A percentile compares a stretch with the other conserved stretches of the same genome.
phyloP scores from a whole-genome alignment of 2,888 invertebrate genomes.

The Proisotoma minuta region DNA sequence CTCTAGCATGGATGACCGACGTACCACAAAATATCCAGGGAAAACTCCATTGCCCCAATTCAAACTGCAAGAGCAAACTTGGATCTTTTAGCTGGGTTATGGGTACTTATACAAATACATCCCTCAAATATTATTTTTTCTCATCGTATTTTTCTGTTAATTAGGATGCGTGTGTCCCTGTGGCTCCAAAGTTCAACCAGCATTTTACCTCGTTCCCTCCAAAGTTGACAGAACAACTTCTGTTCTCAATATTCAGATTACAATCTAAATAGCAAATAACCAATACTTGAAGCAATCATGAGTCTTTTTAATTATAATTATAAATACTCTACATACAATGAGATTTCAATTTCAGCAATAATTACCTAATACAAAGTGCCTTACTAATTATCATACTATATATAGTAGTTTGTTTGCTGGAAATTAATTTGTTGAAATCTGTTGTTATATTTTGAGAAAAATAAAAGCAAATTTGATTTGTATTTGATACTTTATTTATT shows the following conservation, averaged over 20 bases:
- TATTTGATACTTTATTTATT: no score
- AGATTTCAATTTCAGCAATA: no score
- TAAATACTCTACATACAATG: no score
- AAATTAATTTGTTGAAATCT: no score
- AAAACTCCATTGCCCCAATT: constrained; percentile 71
- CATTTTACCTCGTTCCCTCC: constrained; percentile 80
- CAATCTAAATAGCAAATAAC: constrained; percentile 36
- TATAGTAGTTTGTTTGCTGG: no score
- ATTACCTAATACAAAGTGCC: no score
- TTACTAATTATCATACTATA: no score
- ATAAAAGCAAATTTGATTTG: no score
- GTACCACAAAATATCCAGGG: constrained; percentile 67
- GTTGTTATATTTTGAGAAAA: no score
- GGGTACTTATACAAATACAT: constrained; percentile 43
- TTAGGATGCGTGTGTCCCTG: constrained; percentile 83
- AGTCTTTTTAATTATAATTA: no score
- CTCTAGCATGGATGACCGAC: constrained; percentile 80
- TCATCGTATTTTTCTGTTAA: constrained; percentile 35
- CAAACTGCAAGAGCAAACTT: constrained; percentile 72
- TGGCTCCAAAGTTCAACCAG: constrained; percentile 71
- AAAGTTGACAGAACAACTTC: constrained; percentile 86
- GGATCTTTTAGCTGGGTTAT: constrained; percentile 88
- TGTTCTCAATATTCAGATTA: constrained; percentile 74
- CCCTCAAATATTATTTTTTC: not conserved
- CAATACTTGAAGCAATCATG: no score